Evolutionary conservation across 1,140 invertebrate genomes (phyloP).

Genomic region (Mya arenaria): DNA sequence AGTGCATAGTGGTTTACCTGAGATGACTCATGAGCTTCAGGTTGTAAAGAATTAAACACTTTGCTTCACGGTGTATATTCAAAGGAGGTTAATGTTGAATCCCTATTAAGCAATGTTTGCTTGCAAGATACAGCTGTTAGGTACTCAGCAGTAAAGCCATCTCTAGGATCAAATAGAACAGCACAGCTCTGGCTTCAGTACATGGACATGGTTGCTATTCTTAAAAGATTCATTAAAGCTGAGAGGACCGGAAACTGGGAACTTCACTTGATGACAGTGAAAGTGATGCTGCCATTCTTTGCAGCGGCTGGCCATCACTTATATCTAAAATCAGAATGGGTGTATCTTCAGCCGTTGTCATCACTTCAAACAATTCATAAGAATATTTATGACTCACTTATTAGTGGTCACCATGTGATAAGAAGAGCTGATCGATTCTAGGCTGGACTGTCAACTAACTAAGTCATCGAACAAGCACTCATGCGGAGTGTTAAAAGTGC

Average conservation of each 20-base stretch:
- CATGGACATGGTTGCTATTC: slow-evolving; percentile 61
- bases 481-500: slow-evolving; percentile 65
- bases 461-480: slow-evolving; percentile 69
- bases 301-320: slow-evolving; percentile 80
- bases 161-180: neutral
- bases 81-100: too few species aligned
- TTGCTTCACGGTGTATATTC: too few species aligned
- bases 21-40: too few species aligned
- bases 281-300: slow-evolving; percentile 79
- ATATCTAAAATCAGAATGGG: slow-evolving; percentile 81
- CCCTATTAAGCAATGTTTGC: too few species aligned
- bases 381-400: slow-evolving; percentile 66
- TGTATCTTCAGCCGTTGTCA: slow-evolving; percentile 81
- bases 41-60: too few species aligned
- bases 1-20: too few species aligned
- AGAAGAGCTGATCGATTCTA: slow-evolving; percentile 75
- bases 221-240: slow-evolving; percentile 54
- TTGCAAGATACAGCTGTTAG: too few species aligned
- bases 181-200: slow-evolving; percentile 57
- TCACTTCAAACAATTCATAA: slow-evolving; percentile 60
- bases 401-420: slow-evolving; percentile 55
- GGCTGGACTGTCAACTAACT: slow-evolving; percentile 77
- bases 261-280: slow-evolving; percentile 54
- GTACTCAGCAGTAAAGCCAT: too few species aligned
- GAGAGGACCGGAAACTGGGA: slow-evolving; percentile 67